These are phyloP conservation scores for Apeltes quadracus DNA, from an alignment of 2,113 vertebrate genomes.

Conservation along the genomic window DNA sequence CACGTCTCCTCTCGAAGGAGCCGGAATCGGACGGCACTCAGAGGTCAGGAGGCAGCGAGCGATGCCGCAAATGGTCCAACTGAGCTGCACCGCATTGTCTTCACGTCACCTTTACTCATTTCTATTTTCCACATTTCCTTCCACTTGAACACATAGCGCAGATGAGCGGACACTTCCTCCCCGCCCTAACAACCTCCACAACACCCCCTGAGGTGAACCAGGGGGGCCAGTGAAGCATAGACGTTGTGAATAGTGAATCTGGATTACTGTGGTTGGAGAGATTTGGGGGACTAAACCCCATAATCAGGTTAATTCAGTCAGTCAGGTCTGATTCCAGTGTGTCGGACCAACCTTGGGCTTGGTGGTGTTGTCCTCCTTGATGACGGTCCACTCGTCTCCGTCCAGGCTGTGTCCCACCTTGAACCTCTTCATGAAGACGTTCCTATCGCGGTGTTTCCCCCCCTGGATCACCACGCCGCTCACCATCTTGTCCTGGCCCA, in stretches of 20 bases:
- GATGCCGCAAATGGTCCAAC: constrained; percentile 10
- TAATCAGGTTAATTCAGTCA: neutral
- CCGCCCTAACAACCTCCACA: neutral
- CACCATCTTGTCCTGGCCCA: constrained; percentile 88
- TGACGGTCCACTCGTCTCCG: constrained; percentile 87
- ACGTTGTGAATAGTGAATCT: neutral
- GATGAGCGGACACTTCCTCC: neutral
- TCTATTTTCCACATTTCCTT: neutral
- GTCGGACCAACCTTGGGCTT: constrained; percentile 79
- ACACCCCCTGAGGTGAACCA: neutral
- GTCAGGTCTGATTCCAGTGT: too few relatives aligned
- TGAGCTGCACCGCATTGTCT: too few relatives aligned
- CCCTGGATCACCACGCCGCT: constrained; percentile 92
- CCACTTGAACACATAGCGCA: neutral
- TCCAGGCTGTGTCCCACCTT: constrained; percentile 91
- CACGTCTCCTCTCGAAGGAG: constrained; percentile 47
- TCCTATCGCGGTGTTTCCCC: constrained; percentile 90
- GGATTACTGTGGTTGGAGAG: neutral
- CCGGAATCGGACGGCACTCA: neutral
- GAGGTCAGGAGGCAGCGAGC: neutral
- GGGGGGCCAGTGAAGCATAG: neutral
- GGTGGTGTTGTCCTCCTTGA: constrained; percentile 87
- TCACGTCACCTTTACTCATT: neutral
- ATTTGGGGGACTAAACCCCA: neutral
- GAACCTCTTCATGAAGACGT: constrained; percentile 93